phyloP scores from a whole-genome alignment of 2,888 invertebrate genomes.

The Parthenolecanium corni region DNA sequence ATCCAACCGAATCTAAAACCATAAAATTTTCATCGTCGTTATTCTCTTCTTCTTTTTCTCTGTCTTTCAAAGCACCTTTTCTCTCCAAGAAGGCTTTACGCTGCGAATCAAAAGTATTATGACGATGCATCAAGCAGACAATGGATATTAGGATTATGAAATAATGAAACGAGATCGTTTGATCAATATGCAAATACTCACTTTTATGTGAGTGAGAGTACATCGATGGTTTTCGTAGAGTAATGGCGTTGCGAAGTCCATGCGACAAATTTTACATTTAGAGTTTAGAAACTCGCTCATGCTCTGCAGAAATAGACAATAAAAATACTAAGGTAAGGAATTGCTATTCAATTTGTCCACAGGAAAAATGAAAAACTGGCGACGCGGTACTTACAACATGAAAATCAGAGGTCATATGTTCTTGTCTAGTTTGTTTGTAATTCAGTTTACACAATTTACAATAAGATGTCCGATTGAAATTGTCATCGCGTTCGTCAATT shows the following conservation, averaged over 20 bases:
- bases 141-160: too few relatives aligned
- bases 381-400: constrained; percentile 43
- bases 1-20: constrained; percentile 79
- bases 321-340: too few relatives aligned
- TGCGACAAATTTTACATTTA: constrained; percentile 62
- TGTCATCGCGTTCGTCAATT: constrained; percentile 51
- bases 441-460: constrained; percentile 64
- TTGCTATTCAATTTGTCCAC: too few relatives aligned
- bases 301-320: constrained; percentile 45
- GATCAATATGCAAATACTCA: too few relatives aligned
- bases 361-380: neutral
- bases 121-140: too few relatives aligned
- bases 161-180: too few relatives aligned
- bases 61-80: constrained; percentile 4
- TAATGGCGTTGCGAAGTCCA: constrained; percentile 75
- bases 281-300: constrained; percentile 78
- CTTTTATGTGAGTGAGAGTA: constrained; percentile 29
- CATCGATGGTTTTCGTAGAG: constrained; percentile 60
- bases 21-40: constrained; percentile 72
- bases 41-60: constrained; percentile 49
- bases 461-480: constrained; percentile 53
- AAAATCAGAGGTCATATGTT: constrained; percentile 66
- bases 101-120: neutral
- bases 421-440: constrained; percentile 60
- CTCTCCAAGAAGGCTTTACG: constrained; percentile 14